Percentiles rank a stretch among this genome's conserved stretches.
These are phyloP conservation scores for Leptarthrus brevirostris DNA, from an alignment of 2,888 invertebrate species.

Conservation along the genomic window DNA sequence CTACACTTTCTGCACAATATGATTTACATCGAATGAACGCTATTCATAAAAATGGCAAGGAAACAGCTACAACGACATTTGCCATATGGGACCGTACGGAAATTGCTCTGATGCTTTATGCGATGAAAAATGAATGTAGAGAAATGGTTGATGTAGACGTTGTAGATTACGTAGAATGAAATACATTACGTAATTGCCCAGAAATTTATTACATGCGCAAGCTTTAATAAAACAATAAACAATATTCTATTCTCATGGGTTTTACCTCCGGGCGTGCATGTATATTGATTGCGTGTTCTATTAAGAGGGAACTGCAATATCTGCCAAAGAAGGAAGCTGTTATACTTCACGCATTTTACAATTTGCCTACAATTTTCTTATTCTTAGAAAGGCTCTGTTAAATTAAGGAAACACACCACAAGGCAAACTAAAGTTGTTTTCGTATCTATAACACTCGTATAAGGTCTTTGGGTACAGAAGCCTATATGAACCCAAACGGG, in stretches of 20 bases:
- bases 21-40: constrained; percentile 32
- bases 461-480: not conserved
- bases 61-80: not conserved
- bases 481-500: constrained; percentile 1
- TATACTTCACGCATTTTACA: not conserved
- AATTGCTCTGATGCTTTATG: not conserved
- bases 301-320: not conserved
- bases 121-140: constrained; percentile 25
- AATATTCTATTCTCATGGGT: constrained; percentile 3
- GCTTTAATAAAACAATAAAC: constrained; percentile 22
- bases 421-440: not conserved
- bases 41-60: constrained; percentile 11
- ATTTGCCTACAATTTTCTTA: not conserved
- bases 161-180: not conserved
- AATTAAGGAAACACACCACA: not conserved
- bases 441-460: not conserved
- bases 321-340: no score
- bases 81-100: constrained; percentile 17
- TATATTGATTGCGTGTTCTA: not conserved
- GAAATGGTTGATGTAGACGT: constrained; percentile 8
- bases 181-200: constrained; percentile 31
- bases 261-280: no score
- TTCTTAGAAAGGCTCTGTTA: no score
- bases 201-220: constrained; percentile 23
- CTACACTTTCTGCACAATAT: constrained; percentile 18